phyloP scores from a whole-genome alignment of 2,113 vertebrate species.

The Ictalurus furcatus region DNA sequence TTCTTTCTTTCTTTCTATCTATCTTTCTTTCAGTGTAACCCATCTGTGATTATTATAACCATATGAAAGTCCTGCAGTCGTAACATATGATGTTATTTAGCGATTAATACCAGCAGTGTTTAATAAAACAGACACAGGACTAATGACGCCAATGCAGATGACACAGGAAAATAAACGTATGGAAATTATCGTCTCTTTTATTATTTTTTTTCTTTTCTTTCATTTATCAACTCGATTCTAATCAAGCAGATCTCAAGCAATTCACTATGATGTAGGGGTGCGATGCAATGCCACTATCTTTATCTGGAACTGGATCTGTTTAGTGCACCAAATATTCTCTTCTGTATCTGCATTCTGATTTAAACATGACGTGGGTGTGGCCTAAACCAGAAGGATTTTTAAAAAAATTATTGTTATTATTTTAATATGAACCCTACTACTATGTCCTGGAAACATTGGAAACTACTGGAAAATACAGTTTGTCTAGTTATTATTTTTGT shows the following conservation, averaged over 20 bases:
- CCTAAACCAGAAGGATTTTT: background rate
- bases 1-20: background rate
- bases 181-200: background rate
- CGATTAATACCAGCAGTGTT: background rate
- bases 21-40: background rate
- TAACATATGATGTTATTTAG: background rate
- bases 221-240: background rate
- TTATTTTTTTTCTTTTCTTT: no score
- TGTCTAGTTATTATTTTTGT: background rate
- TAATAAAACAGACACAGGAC: constrained; percentile 5
- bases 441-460: background rate
- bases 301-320: background rate
- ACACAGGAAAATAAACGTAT: background rate
- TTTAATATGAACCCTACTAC: background rate
- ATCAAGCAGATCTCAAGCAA: background rate
- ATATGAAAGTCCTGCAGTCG: background rate
- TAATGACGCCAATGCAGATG: background rate
- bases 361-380: background rate
- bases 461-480: background rate
- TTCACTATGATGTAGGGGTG: background rate
- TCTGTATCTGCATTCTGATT: background rate
- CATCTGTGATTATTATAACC: background rate
- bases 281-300: background rate
- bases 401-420: background rate
- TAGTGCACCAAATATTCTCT: background rate